Evolutionary conservation across 2,113 vertebrate genomes (phyloP).

Genomic region (Cynopterus brachyotis): DNA sequence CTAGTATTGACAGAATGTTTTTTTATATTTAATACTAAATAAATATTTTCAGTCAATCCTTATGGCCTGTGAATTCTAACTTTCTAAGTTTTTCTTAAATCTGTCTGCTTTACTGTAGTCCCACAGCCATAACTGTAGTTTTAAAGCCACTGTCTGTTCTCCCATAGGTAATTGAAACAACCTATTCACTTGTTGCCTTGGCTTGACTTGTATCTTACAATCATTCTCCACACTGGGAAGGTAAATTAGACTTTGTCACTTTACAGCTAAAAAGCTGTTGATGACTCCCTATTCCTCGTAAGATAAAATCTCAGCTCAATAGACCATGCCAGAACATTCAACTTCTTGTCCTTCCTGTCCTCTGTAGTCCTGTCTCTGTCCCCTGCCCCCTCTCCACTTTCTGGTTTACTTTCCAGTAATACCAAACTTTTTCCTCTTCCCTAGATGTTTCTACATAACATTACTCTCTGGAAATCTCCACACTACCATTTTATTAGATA

Average conservation of each 20-base stretch:
- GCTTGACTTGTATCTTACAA: background rate
- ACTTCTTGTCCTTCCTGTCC: background rate
- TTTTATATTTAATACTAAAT: background rate
- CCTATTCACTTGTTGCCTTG: background rate
- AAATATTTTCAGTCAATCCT: background rate
- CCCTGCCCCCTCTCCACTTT: background rate
- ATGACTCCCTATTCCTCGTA: background rate
- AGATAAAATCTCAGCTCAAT: background rate
- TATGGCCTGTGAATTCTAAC: background rate
- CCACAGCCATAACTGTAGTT: background rate
- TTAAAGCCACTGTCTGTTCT: background rate
- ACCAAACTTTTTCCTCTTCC: background rate
- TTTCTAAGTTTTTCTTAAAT: background rate
- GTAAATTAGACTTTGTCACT: background rate
- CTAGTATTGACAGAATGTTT: background rate
- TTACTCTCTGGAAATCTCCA: background rate
- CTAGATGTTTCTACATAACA: background rate
- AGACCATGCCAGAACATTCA: background rate
- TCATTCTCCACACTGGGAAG: background rate
- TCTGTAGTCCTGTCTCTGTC: background rate
- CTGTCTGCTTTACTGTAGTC: background rate
- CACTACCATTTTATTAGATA: background rate
- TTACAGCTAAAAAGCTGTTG: background rate
- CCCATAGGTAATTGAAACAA: background rate
- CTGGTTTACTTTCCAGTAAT: background rate